phyloP scores from a whole-genome alignment of 2,888 invertebrate species.

The Acleris holmiana region DNA sequence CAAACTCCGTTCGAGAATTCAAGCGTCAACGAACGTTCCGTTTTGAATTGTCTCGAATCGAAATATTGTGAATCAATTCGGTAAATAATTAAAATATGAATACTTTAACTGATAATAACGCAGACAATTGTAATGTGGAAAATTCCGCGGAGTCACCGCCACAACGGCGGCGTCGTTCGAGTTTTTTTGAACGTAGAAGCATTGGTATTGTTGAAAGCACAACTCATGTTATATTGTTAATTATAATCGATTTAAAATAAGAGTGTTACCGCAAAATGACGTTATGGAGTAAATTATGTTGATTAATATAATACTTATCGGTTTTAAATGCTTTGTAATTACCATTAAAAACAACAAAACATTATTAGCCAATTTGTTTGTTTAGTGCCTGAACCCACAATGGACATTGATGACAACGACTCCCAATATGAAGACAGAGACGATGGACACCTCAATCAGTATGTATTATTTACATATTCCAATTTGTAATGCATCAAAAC shows the following conservation, averaged over 20 bases:
- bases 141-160: constrained; percentile 29
- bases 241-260: too few relatives aligned
- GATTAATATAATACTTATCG: background rate
- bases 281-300: background rate
- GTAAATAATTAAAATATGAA: constrained; percentile 5
- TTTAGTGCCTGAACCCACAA: constrained; percentile 25
- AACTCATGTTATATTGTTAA: too few relatives aligned
- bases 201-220: constrained; percentile 14
- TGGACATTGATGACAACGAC: constrained; percentile 13
- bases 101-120: constrained; percentile 15
- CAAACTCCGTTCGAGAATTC: background rate
- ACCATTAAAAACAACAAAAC: too few relatives aligned
- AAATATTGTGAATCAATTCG: background rate
- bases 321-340: background rate
- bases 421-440: constrained; percentile 12
- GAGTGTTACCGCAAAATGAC: too few relatives aligned
- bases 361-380: background rate
- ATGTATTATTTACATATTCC: background rate
- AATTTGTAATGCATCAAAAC: background rate
- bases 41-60: background rate
- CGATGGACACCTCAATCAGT: constrained; percentile 20
- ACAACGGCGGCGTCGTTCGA: constrained; percentile 26
- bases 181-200: constrained; percentile 34
- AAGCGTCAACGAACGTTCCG: background rate
- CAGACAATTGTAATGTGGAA: constrained; percentile 15